Percentiles rank a stretch among this genome's conserved stretches.
These are phyloP conservation scores for Phalacrocorax carbo DNA, from an alignment of 2,113 vertebrate species.

Conservation along the genomic window DNA sequence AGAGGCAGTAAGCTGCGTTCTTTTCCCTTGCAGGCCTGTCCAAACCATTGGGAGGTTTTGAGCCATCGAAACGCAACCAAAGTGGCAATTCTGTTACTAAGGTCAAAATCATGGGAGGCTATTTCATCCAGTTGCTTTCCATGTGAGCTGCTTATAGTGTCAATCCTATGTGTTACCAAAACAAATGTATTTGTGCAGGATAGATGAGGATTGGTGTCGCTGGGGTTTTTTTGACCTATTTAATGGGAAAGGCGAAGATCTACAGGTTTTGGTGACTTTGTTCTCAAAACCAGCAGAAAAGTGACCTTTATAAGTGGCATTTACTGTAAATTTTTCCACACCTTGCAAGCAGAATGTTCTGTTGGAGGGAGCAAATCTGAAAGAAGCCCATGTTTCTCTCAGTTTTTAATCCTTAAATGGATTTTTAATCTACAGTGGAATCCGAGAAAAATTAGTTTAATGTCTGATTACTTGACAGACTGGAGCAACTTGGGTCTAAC, in stretches of 20 bases:
- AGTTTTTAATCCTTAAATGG: constrained; percentile 18
- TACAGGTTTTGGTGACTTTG: neutral
- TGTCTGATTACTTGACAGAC: neutral
- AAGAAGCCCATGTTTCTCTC: neutral
- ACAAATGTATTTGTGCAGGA: neutral
- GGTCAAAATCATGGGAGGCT: neutral
- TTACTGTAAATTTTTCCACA: neutral
- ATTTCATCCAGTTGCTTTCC: neutral
- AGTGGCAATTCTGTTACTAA: neutral
- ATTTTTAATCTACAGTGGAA: constrained; percentile 3
- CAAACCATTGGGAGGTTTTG: neutral
- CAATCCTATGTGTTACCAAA: neutral
- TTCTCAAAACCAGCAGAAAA: neutral
- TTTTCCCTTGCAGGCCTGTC: neutral
- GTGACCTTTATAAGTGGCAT: neutral
- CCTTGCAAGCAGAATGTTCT: neutral
- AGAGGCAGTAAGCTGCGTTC: neutral
- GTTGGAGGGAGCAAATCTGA: neutral
- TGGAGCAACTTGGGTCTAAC: neutral
- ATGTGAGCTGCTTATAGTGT: neutral
- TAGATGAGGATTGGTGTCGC: neutral
- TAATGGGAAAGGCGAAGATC: neutral
- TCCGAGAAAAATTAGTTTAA: constrained; percentile 12
- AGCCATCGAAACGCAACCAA: neutral
- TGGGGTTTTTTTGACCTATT: neutral